A percentile compares a stretch with the other conserved stretches of the same genome.
Conservation (phyloP, 35 echinoderm and acorn worm genomes). For the Heliocidaris erythrogramma region DNA sequence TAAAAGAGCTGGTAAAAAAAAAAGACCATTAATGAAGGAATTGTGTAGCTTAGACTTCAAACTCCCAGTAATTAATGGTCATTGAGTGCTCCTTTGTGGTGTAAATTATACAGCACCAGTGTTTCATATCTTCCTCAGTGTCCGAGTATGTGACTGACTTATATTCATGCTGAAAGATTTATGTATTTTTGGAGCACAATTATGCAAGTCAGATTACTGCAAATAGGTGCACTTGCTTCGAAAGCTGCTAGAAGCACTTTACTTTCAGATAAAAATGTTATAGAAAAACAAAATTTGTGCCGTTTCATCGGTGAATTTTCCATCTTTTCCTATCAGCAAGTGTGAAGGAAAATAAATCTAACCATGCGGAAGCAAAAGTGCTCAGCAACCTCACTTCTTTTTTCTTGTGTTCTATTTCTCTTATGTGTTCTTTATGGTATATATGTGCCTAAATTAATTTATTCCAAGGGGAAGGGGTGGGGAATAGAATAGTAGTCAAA, state of each 20-base stretch:
- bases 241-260: neutral
- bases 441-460: neutral
- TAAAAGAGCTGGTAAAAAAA: neutral
- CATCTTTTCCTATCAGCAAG: too few relatives aligned
- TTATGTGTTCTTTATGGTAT: neutral
- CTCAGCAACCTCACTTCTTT: neutral
- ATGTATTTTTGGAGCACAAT: neutral
- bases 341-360: neutral
- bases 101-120: neutral
- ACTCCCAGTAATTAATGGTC: neutral
- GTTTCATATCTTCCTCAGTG: neutral
- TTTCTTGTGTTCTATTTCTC: neutral
- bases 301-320: neutral
- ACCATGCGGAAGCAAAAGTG: neutral
- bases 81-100: neutral
- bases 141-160: neutral
- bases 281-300: neutral
- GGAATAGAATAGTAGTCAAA: neutral
- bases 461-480: neutral
- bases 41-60: neutral
- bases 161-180: neutral
- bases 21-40: neutral
- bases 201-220: neutral
- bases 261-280: neutral
- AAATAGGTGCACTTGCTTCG: neutral